These are phyloP conservation scores for Lucilia cuprina DNA, from an alignment of 1,140 invertebrate species.

Conservation along the genomic window DNA sequence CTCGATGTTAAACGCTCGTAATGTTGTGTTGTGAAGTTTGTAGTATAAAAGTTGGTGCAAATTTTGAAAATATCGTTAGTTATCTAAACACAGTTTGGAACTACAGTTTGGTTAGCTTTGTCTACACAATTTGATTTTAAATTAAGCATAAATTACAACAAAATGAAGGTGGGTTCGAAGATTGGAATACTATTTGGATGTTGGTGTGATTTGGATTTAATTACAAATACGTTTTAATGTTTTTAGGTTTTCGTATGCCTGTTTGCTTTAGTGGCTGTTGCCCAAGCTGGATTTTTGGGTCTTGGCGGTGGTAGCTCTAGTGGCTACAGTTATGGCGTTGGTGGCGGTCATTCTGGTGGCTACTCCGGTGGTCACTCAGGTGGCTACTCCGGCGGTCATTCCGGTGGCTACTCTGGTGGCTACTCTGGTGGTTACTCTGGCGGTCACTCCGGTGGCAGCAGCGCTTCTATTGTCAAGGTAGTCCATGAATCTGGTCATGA, in stretches of 20 bases:
- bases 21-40: not conserved
- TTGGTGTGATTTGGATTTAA: not conserved
- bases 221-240: not conserved
- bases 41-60: conserved; percentile 37
- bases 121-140: conserved; percentile 34
- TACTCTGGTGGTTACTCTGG: not conserved
- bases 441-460: conserved; percentile 39
- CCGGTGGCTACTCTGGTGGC: conserved; percentile 40
- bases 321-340: conserved; percentile 4
- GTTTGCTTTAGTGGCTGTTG: conserved; percentile 38
- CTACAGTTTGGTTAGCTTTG: conserved; percentile 40
- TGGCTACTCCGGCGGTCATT: not conserved
- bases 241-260: conserved; percentile 39
- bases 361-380: not conserved
- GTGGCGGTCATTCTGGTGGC: conserved; percentile 39
- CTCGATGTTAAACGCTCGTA: not conserved
- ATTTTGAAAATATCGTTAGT: conserved; percentile 34
- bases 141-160: conserved; percentile 38
- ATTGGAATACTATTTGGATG: not conserved
- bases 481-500: conserved; percentile 19
- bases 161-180: conserved; percentile 38
- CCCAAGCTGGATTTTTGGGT: conserved; percentile 38
- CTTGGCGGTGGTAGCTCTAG: conserved; percentile 35
- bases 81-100: conserved; percentile 33
- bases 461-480: conserved; percentile 27